Evolutionary conservation across 2,113 vertebrate genomes (phyloP), one percentile per base, ranked within the genome.

Genomic region (Archilochus colubris): DNA sequence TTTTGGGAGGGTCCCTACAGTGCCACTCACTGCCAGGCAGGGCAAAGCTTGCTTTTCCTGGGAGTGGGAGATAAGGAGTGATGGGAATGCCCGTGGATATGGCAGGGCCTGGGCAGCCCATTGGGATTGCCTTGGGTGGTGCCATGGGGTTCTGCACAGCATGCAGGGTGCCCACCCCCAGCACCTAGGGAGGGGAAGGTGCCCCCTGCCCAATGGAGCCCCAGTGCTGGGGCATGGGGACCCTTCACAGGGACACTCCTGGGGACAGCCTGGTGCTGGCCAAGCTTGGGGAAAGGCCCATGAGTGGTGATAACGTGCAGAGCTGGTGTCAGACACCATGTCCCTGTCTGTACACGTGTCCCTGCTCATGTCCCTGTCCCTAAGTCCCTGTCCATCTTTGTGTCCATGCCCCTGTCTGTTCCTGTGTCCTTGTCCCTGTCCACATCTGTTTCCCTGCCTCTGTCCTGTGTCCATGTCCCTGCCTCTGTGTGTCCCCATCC

Each of bases 1-100:
- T 14, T 54, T 31, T 9, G 19, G 18, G 22, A 31, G 27, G 13
- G 13, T 8, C 22, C n/a, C 33, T 3, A 1, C 12, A 14, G 24
- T 7, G 51, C 6, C 14, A 13, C 7, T 4, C 12, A 1, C 40
- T 27, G 16, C 9, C 51, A 6, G 51, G 51, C 40, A 9, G 0
- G 2, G 51, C 20, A 38, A 38, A 12, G 13, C 63, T 81, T 12
- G 12, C 6, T 67, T n/a, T 31, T 24, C 9, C 53, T 30, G 25
- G 25, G 20, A 50, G 44, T 3, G 23, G 67, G 36, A 51, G 14
- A n/a, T 18, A 61, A 62, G 48, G 57, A 53, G 12, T 7, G 17
- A 24, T 6, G 16, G 7, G 67, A 44, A 30, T 9, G 24, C 30
- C 36, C 30, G 9, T 2, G 2, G 30, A 46, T 22, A 19, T 2